Percentiles rank a stretch among this genome's conserved stretches.
Evolutionary conservation across 2,113 vertebrate genomes (phyloP).

Genomic region (Candoia aspera): DNA sequence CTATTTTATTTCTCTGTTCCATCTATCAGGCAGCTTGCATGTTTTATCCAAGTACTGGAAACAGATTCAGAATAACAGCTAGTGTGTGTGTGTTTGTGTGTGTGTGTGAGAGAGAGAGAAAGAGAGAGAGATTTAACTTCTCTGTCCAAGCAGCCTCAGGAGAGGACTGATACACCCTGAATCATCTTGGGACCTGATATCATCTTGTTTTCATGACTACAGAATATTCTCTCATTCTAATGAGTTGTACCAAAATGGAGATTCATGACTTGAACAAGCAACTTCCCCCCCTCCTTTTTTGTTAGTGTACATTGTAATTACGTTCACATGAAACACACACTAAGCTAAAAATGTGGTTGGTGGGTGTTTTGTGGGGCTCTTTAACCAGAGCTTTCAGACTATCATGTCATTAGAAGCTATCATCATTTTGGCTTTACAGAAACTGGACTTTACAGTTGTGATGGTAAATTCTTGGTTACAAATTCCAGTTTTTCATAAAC

Average conservation of each 20-base stretch:
- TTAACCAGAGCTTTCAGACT: too few species aligned
- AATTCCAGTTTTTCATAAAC: neutral
- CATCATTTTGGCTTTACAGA: neutral
- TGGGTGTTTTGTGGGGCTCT: too few species aligned
- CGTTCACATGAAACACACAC: neutral
- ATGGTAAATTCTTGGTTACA: neutral
- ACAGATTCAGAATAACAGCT: neutral
- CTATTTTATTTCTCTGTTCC: neutral
- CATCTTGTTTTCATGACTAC: neutral
- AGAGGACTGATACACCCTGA: neutral
- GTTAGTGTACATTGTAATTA: neutral
- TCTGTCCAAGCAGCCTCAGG: neutral
- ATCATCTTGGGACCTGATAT: neutral
- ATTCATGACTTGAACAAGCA: neutral
- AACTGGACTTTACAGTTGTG: neutral
- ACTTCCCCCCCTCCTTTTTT: neutral
- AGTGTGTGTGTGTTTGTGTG: too few species aligned
- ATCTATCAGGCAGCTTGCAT: neutral
- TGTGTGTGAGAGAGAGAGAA: neutral
- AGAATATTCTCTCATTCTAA: neutral
- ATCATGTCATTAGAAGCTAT: too few species aligned
- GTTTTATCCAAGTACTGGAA: neutral
- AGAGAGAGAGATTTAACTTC: neutral
- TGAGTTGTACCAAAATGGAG: neutral
- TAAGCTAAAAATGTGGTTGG: neutral